Evolutionary conservation across 1,140 invertebrate genomes (phyloP), one percentile per base, ranked within the genome.

Genomic region (Leptinotarsa texana): DNA sequence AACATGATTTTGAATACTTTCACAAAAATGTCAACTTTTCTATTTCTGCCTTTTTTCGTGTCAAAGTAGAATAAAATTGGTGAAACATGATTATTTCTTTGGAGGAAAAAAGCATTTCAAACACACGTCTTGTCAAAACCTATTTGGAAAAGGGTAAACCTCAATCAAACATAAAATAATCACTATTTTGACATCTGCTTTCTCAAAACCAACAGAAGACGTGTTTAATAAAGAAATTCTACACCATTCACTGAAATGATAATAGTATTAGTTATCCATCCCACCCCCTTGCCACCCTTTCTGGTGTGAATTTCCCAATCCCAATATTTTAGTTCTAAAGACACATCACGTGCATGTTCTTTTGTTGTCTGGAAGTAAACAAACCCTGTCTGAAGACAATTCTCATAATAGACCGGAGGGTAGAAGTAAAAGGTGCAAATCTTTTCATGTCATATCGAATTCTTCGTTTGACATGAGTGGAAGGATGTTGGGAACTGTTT

Each of bases 221-320:
- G n/a, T 18, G n/a, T 57, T 57, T n/a, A 57, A 57, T 57, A 18
- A 18, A 57, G n/a, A 5, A 18, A 57, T 57, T n/a, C 51, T n/a
- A 57, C n/a, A 57, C 33, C 51, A 57, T 18, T 57, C 51, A 57
- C 51, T 5, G n/a, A 57, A 57, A 57, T 57, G n/a, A 57, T 57
- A 57, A 57, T 57, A 18, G 17, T 57, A 5, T 57, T 57, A 57
- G 51, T 18, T 18, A 57, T 57, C 51, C 51, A 17, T 57, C n/a
- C 51, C 51, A 18, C 51, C 51, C 51, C 51, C 51, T 17, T 57
- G 4, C 51, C 51, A 57, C 51, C 51, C 51, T 57, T 57, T 57
- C 51, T 57, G 51, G 51, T 57, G 51, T 57, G 51, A 57, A 57
- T 57, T 57, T 57, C 51, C 33, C 51, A 57, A 57, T 57, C 51